Evolutionary conservation across 1,140 invertebrate genomes (phyloP), one percentile per base, ranked within the genome.

Genomic region (Scaptomyza hsui): DNA sequence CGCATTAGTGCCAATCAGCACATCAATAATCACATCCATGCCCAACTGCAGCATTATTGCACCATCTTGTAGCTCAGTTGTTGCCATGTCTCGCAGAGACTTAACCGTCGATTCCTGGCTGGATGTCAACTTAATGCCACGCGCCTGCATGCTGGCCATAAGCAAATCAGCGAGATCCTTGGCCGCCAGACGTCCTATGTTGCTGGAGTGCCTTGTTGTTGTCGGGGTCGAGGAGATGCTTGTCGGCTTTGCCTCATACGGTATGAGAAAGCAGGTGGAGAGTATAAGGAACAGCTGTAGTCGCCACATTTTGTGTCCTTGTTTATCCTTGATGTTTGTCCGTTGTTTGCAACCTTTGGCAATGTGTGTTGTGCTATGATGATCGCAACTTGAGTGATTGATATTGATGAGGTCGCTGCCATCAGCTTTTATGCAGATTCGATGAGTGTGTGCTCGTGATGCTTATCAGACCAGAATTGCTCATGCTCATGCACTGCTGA

Each of bases 81-180:
- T 12, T 5, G 52, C 69, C 47, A 69, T 49, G 1, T 37, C 60
- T 18, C 65, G 69, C 42, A 86, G 44, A 5, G 55, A 24, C 37
- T 77, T 74, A 16, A 86, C 62, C 1, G 70, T 81, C 6, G 64
- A 18, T 15, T 88, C 47, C 55, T 86, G 81, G 21, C 49, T 24
- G 1, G 51, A 0, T 0, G 52, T 48, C 12, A 86, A 18, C 19
- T 88, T 78, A 0, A 49, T 41, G 1, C 61, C 59, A 0, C 81
- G 65, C 7, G 82, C 81, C 51, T 86, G 77, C 70, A 88, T 86
- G 59, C 81, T 86, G 49, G 81, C 82, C 57, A 75, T 9, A 0
- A 86, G 81, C 3, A 86, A 48, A 65, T 86, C 81, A n/a, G 81
- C 81, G 18, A 86, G 41, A 72, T 86, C 81, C 59, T 88, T 86